These are phyloP conservation scores for Dendrocincla fuliginosa DNA, from an alignment of 2,797 vertebrate species.

Conservation along the genomic window DNA sequence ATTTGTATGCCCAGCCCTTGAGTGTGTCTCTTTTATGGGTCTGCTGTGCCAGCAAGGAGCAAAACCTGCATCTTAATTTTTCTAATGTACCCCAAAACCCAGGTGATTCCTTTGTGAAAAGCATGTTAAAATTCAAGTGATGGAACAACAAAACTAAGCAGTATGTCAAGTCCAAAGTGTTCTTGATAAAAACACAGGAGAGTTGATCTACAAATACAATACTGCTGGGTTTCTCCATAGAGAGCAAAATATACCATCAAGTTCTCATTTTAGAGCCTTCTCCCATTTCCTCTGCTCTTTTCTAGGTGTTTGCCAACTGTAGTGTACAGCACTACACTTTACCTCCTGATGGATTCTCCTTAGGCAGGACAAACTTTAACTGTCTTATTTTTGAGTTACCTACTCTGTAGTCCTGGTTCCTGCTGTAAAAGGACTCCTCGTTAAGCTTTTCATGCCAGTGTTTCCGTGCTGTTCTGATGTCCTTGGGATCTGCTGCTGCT, in stretches of 20 bases:
- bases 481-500: neutral
- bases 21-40: neutral
- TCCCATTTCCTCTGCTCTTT: neutral
- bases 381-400: neutral
- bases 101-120: neutral
- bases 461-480: neutral
- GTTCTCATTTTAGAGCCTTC: neutral
- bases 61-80: neutral
- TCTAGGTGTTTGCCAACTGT: neutral
- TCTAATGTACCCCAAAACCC: neutral
- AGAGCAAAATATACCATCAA: neutral
- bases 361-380: neutral
- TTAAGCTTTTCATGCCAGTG: neutral
- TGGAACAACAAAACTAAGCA: neutral
- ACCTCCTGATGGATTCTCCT: conserved; percentile 4
- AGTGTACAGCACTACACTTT: neutral
- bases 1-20: neutral
- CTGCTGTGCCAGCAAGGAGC: neutral
- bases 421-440: neutral
- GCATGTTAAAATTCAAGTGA: neutral
- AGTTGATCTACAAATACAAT: neutral
- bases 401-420: neutral
- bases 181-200: neutral
- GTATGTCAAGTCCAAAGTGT: neutral
- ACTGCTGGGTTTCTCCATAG: neutral